Percentiles rank a stretch among this genome's conserved stretches.
Evolutionary conservation across 2,113 vertebrate species (phyloP).

Genomic region (Hemicordylus capensis): DNA sequence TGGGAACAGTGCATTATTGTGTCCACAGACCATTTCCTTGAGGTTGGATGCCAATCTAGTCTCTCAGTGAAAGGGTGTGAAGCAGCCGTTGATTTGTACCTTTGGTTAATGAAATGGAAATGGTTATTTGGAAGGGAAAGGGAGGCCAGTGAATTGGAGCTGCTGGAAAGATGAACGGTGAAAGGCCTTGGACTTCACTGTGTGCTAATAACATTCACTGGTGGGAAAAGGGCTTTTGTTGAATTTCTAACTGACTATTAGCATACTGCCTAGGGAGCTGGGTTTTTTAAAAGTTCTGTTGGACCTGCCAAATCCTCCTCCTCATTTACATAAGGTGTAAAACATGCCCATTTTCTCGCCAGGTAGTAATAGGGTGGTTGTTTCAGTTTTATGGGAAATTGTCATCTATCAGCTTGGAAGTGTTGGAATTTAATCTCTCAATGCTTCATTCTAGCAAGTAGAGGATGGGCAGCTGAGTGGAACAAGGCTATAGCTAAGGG

Average conservation of each 20-base stretch:
- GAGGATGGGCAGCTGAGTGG: background rate
- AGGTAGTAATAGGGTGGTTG: conserved; percentile 35
- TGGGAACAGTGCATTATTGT: background rate
- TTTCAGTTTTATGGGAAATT: conserved; percentile 12
- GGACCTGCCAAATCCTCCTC: background rate
- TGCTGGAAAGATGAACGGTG: background rate
- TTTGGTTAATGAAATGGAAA: background rate
- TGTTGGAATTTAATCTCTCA: background rate
- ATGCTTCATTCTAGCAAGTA: no score
- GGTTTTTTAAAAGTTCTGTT: accelerated
- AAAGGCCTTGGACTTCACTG: background rate
- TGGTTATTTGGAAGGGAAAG: background rate
- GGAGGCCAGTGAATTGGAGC: background rate
- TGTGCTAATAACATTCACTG: background rate
- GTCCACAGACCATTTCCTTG: background rate
- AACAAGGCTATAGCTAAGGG: background rate
- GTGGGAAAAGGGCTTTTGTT: background rate
- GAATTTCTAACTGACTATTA: accelerated
- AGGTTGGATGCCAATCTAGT: background rate
- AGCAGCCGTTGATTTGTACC: conserved; percentile 5
- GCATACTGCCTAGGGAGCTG: accelerated
- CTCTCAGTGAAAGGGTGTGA: background rate
- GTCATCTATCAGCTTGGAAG: background rate
- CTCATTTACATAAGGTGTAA: background rate
- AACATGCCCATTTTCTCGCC: background rate